These are phyloP conservation scores for Nyctibius grandis DNA, from an alignment of 2,797 vertebrate genomes.

Conservation along the genomic window DNA sequence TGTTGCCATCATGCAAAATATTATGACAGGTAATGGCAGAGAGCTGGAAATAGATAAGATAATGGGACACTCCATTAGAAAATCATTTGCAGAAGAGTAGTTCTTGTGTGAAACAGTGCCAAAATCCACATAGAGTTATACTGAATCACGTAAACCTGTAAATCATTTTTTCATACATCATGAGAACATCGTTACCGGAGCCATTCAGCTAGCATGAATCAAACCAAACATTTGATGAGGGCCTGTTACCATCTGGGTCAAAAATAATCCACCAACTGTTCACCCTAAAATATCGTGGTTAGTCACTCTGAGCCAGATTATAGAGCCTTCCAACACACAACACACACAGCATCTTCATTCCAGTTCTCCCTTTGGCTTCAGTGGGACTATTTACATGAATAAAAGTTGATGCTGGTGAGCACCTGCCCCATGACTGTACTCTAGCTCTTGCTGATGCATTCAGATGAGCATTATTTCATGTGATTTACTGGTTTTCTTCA, in stretches of 20 bases:
- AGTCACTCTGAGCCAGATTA: not conserved
- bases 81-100: not conserved
- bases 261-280: conserved; percentile 27
- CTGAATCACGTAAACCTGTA: not conserved
- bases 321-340: not conserved
- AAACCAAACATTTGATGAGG: not conserved
- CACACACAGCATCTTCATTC: not conserved
- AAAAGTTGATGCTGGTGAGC: not conserved
- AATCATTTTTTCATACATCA: not conserved
- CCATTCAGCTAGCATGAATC: not conserved
- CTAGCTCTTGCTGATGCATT: not conserved
- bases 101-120: not conserved
- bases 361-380: not conserved
- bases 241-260: not conserved
- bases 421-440: not conserved
- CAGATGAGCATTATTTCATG: not conserved
- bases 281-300: not conserved
- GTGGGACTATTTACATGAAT: not conserved
- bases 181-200: not conserved
- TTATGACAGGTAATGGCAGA: not conserved
- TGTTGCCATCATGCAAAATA: not conserved
- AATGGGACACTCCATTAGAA: not conserved
- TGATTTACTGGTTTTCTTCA: not conserved
- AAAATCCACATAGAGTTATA: not conserved
- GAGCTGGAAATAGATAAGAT: not conserved